Conservation (phyloP, 2,888 invertebrate genomes). For the Bombylius major region DNA sequence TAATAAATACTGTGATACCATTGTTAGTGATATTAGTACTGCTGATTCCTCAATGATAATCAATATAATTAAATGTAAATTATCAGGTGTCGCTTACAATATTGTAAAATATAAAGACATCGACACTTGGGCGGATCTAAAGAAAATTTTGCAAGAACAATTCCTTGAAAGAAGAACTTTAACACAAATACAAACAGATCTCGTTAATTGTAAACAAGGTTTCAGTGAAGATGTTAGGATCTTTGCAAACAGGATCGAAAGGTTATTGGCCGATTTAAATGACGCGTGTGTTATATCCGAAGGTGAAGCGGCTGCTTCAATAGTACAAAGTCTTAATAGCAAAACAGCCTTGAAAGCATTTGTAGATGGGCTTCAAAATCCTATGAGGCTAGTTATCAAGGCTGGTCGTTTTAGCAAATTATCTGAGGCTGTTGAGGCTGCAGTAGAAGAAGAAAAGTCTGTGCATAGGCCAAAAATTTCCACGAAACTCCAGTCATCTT, state of each 20-base stretch:
- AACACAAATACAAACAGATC: background rate
- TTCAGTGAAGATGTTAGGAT: background rate
- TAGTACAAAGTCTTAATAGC: background rate
- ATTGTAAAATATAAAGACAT: background rate
- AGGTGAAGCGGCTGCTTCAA: background rate
- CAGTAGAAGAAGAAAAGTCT: constrained; percentile 1
- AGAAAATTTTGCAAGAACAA: background rate
- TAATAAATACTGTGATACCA: background rate
- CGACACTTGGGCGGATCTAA: background rate
- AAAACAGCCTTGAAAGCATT: constrained; percentile 4
- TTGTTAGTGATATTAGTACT: background rate
- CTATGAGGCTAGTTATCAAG: constrained; percentile 3
- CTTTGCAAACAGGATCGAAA: background rate
- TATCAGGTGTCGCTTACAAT: background rate
- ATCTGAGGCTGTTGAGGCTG: constrained; percentile 1
- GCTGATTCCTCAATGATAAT: background rate
- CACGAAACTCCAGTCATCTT: too few species aligned
- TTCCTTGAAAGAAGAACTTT: constrained; percentile 1
- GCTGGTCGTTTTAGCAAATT: background rate
- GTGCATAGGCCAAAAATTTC: too few species aligned
- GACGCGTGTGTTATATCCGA: background rate
- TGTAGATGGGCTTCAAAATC: background rate
- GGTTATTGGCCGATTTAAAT: background rate
- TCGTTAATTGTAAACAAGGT: background rate
- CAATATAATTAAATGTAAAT: too few species aligned